Base-by-base conservation (phyloP, 2,888 invertebrate genomes). In the Stramonita haemastoma region DNA sequence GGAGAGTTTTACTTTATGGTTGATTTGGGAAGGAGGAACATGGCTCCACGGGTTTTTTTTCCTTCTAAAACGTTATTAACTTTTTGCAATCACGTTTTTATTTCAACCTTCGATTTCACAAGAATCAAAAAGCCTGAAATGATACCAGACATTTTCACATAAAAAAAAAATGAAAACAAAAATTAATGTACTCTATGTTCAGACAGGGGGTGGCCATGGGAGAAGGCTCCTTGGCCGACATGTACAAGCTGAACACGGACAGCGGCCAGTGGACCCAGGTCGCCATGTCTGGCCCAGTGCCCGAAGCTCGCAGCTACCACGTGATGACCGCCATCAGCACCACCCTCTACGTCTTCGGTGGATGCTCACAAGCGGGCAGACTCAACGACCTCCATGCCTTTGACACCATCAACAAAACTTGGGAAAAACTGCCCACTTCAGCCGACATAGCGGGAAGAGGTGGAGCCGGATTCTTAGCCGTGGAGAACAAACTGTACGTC, bases 271-370 rank as follows among this genome's bases (percentile, higher is more conserved):
- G 93, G 92, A 86, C 83, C 29, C n/a, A 90, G 60, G 83, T 91
- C 26, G 17, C 57, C 17, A 73, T 88, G 29, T 85, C 22, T 5
- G 91, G 89, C 19, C 89, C 86, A 22, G 36, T 34, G 15, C 92
- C 93, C 5, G 26, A 86, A 15, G 87, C 90, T 77, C 89, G 93
- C 66, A 92, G 92, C 88, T 92, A 91, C 88, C 93, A 93, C 88
- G 85, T 91, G 29, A 92, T 92, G 92, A 87, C 90, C 8, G 83
- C 89, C 36, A 60, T 89, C 17, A 90, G 29, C 19, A 86, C 87
- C 17, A 89, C 87, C 17, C 83, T 93, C 17, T 93, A 89, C 70
- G 90, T 93, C 34, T 93, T 92, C 86, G 93, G 93, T 5, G 93
- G 93, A 15, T 92, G 92, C 88, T 81, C 89, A 0, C 88, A 77